Evolutionary conservation across 2,888 invertebrate genomes (phyloP), one percentile per base, ranked within the genome.

Genomic region (Leucozona laternaria): DNA sequence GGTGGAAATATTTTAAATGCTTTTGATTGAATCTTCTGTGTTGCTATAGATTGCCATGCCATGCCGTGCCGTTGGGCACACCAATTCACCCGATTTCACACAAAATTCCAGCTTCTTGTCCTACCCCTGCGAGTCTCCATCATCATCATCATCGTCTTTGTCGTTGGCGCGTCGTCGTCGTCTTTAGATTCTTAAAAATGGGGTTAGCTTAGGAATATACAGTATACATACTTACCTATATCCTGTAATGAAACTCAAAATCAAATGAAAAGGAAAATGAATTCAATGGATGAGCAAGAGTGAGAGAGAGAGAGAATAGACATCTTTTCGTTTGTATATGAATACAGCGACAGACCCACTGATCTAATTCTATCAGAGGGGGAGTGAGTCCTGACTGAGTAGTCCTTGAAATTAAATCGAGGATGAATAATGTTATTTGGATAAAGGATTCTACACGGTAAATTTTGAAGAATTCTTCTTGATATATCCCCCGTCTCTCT

Each of bases 391-490:
- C 34, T 20, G 58, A 34, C 11, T 58, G 13, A 20, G 34, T 58
- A 80, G 81, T 82, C 86, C 82, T 86, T 82, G 78, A 82, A 86
- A 79, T 86, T 82, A 86, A 86, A 86, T 86, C 82, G 86, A 82
- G 45, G 82, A 86, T 86, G 78, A 82, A 82, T 86, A 86, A 82
- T 82, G 70, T 75, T 86, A 79, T 86, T 82, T 82, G 78, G 82
- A 82, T 81, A 79, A 82, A 86, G 86, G 86, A 86, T 82, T 86
- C 78, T 86, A 58, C 86, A 62, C 58, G 82, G 73, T 71, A 71
- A 82, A 60, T 78, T 86, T 78, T 71, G 50, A 82, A 81, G 73
- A 82, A 78, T 78, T 81, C 79, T 22, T 15, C 43, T 17, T 31
- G 13, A 25, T 60, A 11, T 60, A 11, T 43, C 34, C 37, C 37